Base-by-base conservation (phyloP, 2,888 invertebrate species). In the Drosophila affinis region DNA sequence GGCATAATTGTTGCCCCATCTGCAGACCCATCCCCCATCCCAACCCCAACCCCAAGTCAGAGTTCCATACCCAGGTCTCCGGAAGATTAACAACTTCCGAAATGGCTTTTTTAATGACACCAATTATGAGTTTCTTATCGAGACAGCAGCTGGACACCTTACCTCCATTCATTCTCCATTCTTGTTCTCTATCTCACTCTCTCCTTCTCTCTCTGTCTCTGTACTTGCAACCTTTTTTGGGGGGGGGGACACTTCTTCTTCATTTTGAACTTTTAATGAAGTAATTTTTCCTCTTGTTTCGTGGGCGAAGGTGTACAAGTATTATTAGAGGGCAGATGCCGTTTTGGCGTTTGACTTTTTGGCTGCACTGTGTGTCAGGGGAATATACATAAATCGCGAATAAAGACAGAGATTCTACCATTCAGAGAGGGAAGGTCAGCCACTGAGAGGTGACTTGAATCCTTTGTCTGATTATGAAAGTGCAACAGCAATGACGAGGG, bases 101-200 rank as follows among this genome's bases (percentile, higher is more conserved):
- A 89, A 83, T 89, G 88, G 75, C 80, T 78, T 82, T 82, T 87
- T 87, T 90, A 87, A 90, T 90, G 87, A 77, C 88, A 83, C 76
- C 89, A 87, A 87, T 87, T 87, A 87, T 90, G 89, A 90, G 88
- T 87, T 90, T 87, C 90, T 87, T 87, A 87, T 87, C 87, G 77
- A 75, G 64, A 69, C 76, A 83, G 77, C 76, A 88, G 86, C 89
- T 89, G 78, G 65, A 60, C 58, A 51, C 51, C 54, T 39, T 39
- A 39, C 2, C 39, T n/a, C 7, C 12, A 34, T 12, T 12, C 12
- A 34, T 34, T 34, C 34, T 39, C 14, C 34, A 34, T 34, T 45
- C 10, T 4, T 17, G 7, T 51, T n/a, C 10, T 12, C 18, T 45
- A 1, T 12, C 29, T 14, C 58, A 12, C 9, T 5, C 7, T n/a